Base-by-base conservation (phyloP, 2,113 vertebrate genomes). In the Chaetodon auriga region DNA sequence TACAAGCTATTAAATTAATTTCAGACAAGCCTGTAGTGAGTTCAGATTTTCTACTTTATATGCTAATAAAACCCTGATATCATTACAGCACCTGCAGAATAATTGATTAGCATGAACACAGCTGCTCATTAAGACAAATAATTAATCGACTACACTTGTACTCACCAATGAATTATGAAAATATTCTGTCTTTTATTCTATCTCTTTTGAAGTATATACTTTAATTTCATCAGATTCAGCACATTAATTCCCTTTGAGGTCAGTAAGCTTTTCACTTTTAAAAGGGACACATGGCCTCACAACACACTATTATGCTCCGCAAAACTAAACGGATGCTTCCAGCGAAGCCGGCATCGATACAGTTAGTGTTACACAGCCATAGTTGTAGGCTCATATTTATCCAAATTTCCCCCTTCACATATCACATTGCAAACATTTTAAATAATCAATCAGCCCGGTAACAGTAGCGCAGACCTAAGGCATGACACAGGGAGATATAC, bases 111-210 rank as follows among this genome's bases (percentile, higher is more conserved):
- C n/a, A 1, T 48, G 71, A 88, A 82, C 71, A 78, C 71, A 90
- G 84, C 86, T 85, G 84, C 75, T 87, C 86, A 89, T 87, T 90
- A 89, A 85, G 68, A 81, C 41, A 70, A 78, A 77, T 48, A 65
- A 85, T 90, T 80, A 80, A 10, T 75, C 64, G 55, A 69, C 51
- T 41, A 75, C 80, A 46, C 73, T 68, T 38, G 19, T 2, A 54
- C 63, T 73, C 53, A 54, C n/a, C 23, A 19, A 46, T 82, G 57
- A 76, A 66, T 73, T 54, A 36, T 76, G 30, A 63, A 66, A 61
- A 53, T 35, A 25, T 53, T 30, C 16, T 69, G 30, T 75, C 57
- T 80, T 84, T 80, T 74, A 53, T 64, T 55, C 1, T 10, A 57
- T 55, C 5, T 62, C 38, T 38, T 85, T 84, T 87, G 35, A 78